Percentiles rank a stretch among this genome's conserved stretches.
Evolutionary conservation across 2,888 invertebrate species (phyloP).

Genomic region (Dryomyza anilis): DNA sequence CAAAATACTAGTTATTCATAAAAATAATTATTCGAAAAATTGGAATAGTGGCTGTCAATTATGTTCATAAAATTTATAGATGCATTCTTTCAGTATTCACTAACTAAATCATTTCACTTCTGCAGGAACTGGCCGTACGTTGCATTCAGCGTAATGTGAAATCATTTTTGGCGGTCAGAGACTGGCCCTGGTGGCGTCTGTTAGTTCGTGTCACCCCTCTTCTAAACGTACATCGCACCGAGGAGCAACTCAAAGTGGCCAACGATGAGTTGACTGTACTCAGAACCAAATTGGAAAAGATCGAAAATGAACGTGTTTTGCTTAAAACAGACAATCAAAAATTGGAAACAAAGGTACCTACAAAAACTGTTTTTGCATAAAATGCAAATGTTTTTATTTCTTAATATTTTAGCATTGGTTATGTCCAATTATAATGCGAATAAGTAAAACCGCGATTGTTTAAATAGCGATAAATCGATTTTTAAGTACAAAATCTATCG

Average conservation of each 20-base stretch:
- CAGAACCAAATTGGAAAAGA: constrained; percentile 80
- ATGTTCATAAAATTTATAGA: too few relatives aligned
- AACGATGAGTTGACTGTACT: constrained; percentile 88
- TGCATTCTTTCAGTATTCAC: background rate
- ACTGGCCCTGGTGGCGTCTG: constrained; percentile 98
- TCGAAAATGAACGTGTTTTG: constrained; percentile 83
- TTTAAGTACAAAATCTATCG: too few relatives aligned
- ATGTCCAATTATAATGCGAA: too few relatives aligned
- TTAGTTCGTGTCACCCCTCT: constrained; percentile 90
- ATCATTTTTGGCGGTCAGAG: constrained; percentile 87
- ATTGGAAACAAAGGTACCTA: constrained; percentile 86
- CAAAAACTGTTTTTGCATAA: background rate
- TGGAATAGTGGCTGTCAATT: too few relatives aligned
- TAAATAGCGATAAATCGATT: too few relatives aligned
- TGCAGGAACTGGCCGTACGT: constrained; percentile 80
- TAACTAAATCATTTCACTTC: background rate
- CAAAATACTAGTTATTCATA: too few relatives aligned
- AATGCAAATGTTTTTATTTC: too few relatives aligned
- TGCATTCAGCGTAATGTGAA: constrained; percentile 95
- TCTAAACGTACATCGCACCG: constrained; percentile 90
- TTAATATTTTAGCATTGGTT: too few relatives aligned
- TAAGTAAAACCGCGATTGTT: too few relatives aligned
- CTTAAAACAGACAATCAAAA: constrained; percentile 88
- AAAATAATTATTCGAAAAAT: too few relatives aligned
- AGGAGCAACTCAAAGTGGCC: constrained; percentile 81